Evolutionary conservation across 1,140 invertebrate species (phyloP).

Genomic region (Olivierus martensii): DNA sequence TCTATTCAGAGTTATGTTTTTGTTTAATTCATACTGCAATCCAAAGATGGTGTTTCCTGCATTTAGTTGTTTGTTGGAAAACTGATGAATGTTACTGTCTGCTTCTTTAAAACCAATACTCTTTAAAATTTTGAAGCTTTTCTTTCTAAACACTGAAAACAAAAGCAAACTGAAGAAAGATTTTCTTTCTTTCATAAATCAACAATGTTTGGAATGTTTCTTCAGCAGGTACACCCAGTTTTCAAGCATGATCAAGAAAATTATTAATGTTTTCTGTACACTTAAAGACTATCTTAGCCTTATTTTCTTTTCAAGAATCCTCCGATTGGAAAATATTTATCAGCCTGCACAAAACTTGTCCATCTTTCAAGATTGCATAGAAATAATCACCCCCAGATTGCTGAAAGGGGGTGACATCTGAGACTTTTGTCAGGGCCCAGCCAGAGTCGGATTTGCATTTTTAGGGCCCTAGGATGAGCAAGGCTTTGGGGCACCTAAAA

Average conservation of each 20-base stretch:
- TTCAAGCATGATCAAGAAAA: conserved; percentile 70
- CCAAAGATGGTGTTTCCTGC: conserved; percentile 82
- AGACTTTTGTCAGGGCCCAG: too few species aligned
- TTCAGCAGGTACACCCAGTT: conserved; percentile 82
- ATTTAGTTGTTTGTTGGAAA: conserved; percentile 69
- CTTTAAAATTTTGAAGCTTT: too few species aligned
- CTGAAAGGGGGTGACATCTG: too few species aligned
- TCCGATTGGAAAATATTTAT: conserved; percentile 48
- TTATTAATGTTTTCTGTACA: conserved; percentile 98
- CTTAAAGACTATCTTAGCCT: conserved; percentile 69
- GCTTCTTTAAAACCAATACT: conserved; percentile 84
- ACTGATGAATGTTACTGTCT: conserved; percentile 68
- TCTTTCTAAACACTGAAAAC: conserved; percentile 81
- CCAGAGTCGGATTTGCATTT: too few species aligned
- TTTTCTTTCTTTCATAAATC: conserved; percentile 94
- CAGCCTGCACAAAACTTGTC: conserved; percentile 74
- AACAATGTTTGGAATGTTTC: conserved; percentile 78
- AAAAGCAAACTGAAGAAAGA: conserved; percentile 87
- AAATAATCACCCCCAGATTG: conserved; percentile 67
- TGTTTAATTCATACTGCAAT: conserved; percentile 87
- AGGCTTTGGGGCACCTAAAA: too few species aligned
- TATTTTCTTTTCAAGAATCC: conserved; percentile 22
- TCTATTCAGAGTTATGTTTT: conserved; percentile 75
- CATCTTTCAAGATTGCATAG: conserved; percentile 72
- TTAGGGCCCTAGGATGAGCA: too few species aligned